Evolutionary conservation across 1,140 invertebrate species (phyloP).

Genomic region (Drosophila murphyi): DNA sequence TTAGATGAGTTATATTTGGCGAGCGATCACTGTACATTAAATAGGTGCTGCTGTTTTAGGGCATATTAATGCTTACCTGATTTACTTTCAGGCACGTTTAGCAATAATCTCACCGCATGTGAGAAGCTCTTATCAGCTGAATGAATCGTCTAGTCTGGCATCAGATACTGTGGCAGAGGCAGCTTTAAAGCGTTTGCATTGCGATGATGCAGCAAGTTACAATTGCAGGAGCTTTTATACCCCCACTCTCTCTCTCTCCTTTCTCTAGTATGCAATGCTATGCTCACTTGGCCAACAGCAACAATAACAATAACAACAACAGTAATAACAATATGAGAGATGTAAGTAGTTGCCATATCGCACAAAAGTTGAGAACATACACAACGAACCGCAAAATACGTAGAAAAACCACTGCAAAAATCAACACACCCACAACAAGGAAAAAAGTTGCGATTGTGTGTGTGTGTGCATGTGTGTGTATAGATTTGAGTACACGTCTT

Average conservation of each 20-base stretch:
- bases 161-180: conserved; percentile 25
- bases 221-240: conserved; percentile 18
- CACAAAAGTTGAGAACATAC: conserved; percentile 20
- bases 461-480: conserved; percentile 37
- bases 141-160: conserved; percentile 21
- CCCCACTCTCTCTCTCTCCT: background rate
- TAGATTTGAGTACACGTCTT: conserved; percentile 48
- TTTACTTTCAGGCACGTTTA: background rate
- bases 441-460: conserved; percentile 30
- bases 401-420: conserved; percentile 44
- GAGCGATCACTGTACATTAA: background rate
- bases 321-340: conserved; percentile 1
- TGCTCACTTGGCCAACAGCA: conserved; percentile 42
- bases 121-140: conserved; percentile 29
- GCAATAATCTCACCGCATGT: conserved; percentile 20
- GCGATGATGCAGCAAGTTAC: conserved; percentile 35
- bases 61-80: background rate
- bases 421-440: conserved; percentile 32
- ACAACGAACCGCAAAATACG: conserved; percentile 43
- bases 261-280: conserved; percentile 9
- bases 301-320: conserved; percentile 5
- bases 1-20: too few species aligned
- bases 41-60: too few species aligned
- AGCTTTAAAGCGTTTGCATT: conserved; percentile 28
- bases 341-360: conserved; percentile 29